Base-by-base conservation (phyloP, 2,888 invertebrate species). In the Protophormia terraenovae region DNA sequence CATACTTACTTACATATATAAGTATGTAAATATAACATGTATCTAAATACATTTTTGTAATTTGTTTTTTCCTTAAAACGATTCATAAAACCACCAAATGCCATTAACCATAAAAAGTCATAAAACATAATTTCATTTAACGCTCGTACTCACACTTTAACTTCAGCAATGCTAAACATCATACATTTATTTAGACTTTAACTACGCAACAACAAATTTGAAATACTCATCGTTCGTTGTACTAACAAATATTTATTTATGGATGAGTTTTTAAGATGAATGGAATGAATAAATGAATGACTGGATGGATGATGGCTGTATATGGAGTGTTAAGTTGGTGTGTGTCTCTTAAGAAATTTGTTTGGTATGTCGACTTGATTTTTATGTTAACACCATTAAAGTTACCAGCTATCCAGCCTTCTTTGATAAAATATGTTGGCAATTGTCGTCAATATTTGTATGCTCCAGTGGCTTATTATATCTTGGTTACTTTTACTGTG, bases 51-150 rank as follows among this genome's bases (percentile, higher is more conserved):
- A 24, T 24, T 24, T 47, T n/a, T 47, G 16, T 60, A 78, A 78
- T 78, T 78, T 75, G 45, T 38, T 69, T 69, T 73, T 35, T 27
- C 19, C 55, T 77, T 67, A 47, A 83, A 76, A 35, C 24, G 7
- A 29, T 38, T 58, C 55, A 27, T 55, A 71, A 64, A 76, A 75
- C 60, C 67, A 67, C 22, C 22, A 19, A 58, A 41, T 5, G n/a
- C 32, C 60, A 71, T 76, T 58, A 72, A 71, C 19, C 73, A 69
- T 62, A 58, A 66, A 75, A 76, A 41, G 64, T 60, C 29, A 71
- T 79, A 79, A 79, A 79, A 71, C 24, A 78, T 67, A 38, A 72
- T 82, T 83, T 67, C 35, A 24, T 69, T 78, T 60, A 55, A 27
- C 41, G 19, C 55, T 41, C 38, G 5, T 29, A 19, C 16, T 60